Conservation (phyloP, 2,888 invertebrate genomes). For the Marronus borbonicus region DNA sequence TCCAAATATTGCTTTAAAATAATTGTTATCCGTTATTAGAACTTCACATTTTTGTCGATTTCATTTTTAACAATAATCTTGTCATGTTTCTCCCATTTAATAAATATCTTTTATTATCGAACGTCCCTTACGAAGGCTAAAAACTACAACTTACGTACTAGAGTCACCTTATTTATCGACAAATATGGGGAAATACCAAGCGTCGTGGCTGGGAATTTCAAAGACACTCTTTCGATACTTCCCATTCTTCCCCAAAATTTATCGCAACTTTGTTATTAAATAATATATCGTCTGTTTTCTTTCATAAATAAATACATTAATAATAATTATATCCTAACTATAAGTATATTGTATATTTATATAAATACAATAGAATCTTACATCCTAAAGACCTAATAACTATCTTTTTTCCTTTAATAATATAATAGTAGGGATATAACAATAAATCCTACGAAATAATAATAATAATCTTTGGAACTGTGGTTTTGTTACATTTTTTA, state of each 20-base stretch:
- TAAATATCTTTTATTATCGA: neutral
- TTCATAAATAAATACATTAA: constrained; percentile 16
- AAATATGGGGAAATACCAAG: too few species aligned
- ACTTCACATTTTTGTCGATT: neutral
- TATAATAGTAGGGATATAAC: too few species aligned
- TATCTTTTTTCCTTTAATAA: too few species aligned
- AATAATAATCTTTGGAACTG: constrained; percentile 11
- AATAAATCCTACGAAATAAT: too few species aligned
- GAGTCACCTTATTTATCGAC: too few species aligned
- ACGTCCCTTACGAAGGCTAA: neutral
- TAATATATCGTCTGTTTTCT: constrained; percentile 14
- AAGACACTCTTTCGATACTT: neutral
- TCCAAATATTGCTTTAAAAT: constrained; percentile 57
- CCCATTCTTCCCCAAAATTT: neutral
- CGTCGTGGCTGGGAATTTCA: too few species aligned
- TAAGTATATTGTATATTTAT: neutral
- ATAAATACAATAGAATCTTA: constrained; percentile 4
- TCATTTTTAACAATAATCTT: constrained; percentile 8
- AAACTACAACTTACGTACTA: neutral
- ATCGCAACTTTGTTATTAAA: neutral
- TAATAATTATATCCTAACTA: neutral
- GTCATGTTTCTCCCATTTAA: neutral
- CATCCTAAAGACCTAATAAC: too few species aligned
- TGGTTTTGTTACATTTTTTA: neutral
- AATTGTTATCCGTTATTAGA: constrained; percentile 46